These are phyloP conservation scores for Tricholaema leucomelas DNA, from an alignment of 2,113 vertebrate genomes.

Conservation along the genomic window DNA sequence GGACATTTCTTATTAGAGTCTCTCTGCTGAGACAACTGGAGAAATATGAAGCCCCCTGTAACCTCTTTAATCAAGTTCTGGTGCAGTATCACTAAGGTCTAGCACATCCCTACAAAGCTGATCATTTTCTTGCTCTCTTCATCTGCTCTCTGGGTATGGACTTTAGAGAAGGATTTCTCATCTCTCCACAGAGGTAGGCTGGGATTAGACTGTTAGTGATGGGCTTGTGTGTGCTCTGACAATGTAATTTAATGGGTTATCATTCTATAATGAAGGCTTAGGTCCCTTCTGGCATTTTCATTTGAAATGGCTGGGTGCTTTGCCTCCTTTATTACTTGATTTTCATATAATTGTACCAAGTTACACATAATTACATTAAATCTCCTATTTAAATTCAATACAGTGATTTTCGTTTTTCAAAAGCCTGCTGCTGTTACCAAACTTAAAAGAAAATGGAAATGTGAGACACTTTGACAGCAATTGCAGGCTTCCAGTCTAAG, in stretches of 20 bases:
- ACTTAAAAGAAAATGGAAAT: neutral
- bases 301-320: neutral
- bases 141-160: neutral
- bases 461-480: neutral
- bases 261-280: slow-evolving; percentile 23
- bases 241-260: slow-evolving; percentile 8
- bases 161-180: neutral
- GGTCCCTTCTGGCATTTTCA: slow-evolving; percentile 29
- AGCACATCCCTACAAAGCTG: neutral
- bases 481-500: neutral
- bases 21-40: neutral
- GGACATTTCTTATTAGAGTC: neutral
- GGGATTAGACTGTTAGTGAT: neutral
- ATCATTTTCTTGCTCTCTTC: neutral
- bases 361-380: slow-evolving; percentile 12
- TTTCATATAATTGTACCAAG: slow-evolving; percentile 37
- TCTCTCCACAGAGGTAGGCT: neutral
- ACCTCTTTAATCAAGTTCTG: neutral
- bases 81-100: neutral
- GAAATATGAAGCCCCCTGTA: neutral
- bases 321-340: neutral
- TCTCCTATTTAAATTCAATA: neutral
- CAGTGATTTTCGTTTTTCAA: neutral
- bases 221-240: neutral
- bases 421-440: neutral